Evolutionary conservation across 1,140 invertebrate genomes (phyloP), one percentile per base, ranked within the genome.

Genomic region (Bacillus rossius): DNA sequence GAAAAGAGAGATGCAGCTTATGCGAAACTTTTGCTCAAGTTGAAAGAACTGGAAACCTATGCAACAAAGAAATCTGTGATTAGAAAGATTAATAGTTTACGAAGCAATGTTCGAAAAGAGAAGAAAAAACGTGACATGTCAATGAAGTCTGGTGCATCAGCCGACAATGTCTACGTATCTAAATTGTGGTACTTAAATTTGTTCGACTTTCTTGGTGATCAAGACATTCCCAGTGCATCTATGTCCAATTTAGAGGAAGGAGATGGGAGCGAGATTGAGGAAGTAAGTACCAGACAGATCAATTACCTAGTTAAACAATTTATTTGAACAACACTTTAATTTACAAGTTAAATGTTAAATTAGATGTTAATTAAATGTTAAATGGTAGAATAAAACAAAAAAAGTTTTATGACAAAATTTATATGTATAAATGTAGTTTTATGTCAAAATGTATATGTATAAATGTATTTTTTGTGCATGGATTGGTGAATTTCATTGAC

Each of bases 1-100:
- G 56, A 38, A n/a, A 65, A 64, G 60, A 69, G 62, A 64, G 61
- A 65, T 52, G 62, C 59, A 38, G 63, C 67, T 38, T 69, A 69
- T 61, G 54, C 57, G 49, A 60, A 61, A 62, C 55, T 69, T 2
- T n/a, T 65, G 17, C 59, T 45, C 59, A 68, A 71, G 59, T 61
- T 66, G 40, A 65, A 61, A 43, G 60, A 64, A 63, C 54, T 70
- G 50, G 64, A 69, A 26, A 59, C 66, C 17, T 43, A 63, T 53
- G 61, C 65, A 22, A 68, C 57, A 38, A 64, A 62, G 57, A 47
- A 55, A 50, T 48, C 29, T 20, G 65, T 69, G 55, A 55, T 64
- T 41, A 66, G 58, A 64, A 70, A 71, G 63, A 68, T 69, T 34
- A n/a, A n/a, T n/a, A 68, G 68, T 65, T 58, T 71, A 47, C 60